Conservation (phyloP, 2,113 vertebrate genomes). For the Syngnathus scovelli region DNA sequence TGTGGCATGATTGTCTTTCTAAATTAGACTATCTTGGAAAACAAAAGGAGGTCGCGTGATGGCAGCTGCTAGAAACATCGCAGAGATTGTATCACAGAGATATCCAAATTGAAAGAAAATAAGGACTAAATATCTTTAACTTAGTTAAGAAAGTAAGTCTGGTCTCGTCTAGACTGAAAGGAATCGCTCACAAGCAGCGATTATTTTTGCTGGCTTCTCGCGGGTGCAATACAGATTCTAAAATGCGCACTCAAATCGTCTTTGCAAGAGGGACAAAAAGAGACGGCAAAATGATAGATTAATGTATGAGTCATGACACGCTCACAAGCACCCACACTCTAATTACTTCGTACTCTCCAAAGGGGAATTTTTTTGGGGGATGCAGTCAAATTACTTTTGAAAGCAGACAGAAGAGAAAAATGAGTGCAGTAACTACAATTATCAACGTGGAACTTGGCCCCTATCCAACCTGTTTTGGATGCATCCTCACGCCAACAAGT, state of each 20-base stretch:
- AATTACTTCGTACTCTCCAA: neutral
- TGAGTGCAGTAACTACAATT: neutral
- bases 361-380: neutral
- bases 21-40: constrained; percentile 51
- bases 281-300: neutral
- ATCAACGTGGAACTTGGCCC: no score
- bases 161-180: neutral
- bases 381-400: neutral
- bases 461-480: no score
- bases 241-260: neutral
- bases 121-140: neutral
- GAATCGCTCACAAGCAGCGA: neutral
- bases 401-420: neutral
- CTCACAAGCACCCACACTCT: neutral
- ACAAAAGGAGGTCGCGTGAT: constrained; percentile 9
- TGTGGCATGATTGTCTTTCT: constrained; percentile 22
- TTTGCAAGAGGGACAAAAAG: neutral
- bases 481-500: no score
- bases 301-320: neutral
- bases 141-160: neutral
- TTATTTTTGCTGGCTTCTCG: neutral
- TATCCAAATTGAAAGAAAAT: neutral
- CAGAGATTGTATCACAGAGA: no score
- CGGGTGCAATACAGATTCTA: neutral
- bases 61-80: constrained; percentile 1